A percentile compares a stretch with the other conserved stretches of the same genome.
Evolutionary conservation across 1,140 invertebrate genomes (phyloP).

Genomic region (Nixonia krombeini): DNA sequence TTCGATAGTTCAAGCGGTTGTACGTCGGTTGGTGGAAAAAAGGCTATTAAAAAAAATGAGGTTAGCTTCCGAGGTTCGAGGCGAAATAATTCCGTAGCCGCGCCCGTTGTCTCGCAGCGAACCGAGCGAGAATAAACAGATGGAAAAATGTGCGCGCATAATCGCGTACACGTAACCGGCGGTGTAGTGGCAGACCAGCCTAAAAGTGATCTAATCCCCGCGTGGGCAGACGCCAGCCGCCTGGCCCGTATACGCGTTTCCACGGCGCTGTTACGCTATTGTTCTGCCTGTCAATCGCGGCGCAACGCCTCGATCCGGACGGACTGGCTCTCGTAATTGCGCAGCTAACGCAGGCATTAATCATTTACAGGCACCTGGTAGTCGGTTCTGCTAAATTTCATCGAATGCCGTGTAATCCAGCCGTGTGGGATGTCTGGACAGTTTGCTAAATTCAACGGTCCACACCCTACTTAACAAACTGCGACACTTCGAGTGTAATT

Average conservation of each 20-base stretch:
- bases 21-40: conserved; percentile 20
- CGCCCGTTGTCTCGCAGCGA: too few species aligned
- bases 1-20: too few species aligned
- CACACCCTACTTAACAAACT: conserved; percentile 21
- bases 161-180: conserved; percentile 5
- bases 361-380: conserved; percentile 54
- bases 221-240: conserved; percentile 40
- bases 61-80: too few species aligned
- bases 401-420: conserved; percentile 32
- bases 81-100: conserved; percentile 41
- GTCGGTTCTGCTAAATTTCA: conserved; percentile 40
- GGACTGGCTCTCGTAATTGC: conserved; percentile 23
- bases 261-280: conserved; percentile 44
- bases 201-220: conserved; percentile 52
- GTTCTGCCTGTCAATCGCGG: conserved; percentile 57
- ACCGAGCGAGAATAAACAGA: background rate
- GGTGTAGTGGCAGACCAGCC: conserved; percentile 22
- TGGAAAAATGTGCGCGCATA: conserved; percentile 7
- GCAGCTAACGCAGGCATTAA: conserved; percentile 40
- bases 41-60: too few species aligned
- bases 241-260: conserved; percentile 20
- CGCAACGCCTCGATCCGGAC: conserved; percentile 47
- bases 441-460: conserved; percentile 23
- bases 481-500: too few species aligned
- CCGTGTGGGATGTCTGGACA: conserved; percentile 11